Evolutionary conservation across 1,140 invertebrate species (phyloP).

Genomic region (Monomorium pharaonis): DNA sequence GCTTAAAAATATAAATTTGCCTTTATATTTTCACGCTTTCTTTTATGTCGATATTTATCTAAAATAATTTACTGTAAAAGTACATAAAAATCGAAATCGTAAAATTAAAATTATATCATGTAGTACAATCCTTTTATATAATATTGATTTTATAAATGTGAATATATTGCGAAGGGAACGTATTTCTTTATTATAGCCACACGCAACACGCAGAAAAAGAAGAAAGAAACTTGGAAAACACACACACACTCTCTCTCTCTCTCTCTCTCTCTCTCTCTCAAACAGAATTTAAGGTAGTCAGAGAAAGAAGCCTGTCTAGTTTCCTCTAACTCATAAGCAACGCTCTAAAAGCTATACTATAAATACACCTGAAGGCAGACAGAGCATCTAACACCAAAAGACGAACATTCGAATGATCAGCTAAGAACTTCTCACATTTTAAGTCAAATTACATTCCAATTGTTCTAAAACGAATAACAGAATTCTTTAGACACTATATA

Average conservation of each 20-base stretch:
- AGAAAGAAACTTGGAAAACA: slow-evolving; percentile 25
- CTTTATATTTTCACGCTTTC: background rate
- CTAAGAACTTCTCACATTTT: slow-evolving; percentile 76
- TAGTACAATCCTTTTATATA: background rate
- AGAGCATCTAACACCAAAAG: slow-evolving; percentile 75
- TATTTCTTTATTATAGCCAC: background rate
- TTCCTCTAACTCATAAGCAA: slow-evolving; percentile 59
- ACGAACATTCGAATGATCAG: slow-evolving; percentile 77
- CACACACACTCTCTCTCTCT: no score
- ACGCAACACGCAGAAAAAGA: slow-evolving; percentile 2
- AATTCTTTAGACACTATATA: background rate
- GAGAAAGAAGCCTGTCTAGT: slow-evolving; percentile 46
- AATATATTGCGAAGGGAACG: background rate
- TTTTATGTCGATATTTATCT: background rate
- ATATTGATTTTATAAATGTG: background rate
- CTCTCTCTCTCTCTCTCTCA: no score
- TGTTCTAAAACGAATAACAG: background rate
- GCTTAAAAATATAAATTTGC: background rate
- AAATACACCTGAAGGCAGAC: slow-evolving; percentile 79
- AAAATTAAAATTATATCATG: background rate
- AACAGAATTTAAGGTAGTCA: slow-evolving; percentile 53
- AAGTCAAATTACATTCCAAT: slow-evolving; percentile 61
- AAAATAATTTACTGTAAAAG: background rate
- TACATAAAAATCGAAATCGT: no score
- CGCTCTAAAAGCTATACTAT: slow-evolving; percentile 71